Base-by-base conservation (phyloP, 2,888 invertebrate genomes). In the Watsonalla cultraria region DNA sequence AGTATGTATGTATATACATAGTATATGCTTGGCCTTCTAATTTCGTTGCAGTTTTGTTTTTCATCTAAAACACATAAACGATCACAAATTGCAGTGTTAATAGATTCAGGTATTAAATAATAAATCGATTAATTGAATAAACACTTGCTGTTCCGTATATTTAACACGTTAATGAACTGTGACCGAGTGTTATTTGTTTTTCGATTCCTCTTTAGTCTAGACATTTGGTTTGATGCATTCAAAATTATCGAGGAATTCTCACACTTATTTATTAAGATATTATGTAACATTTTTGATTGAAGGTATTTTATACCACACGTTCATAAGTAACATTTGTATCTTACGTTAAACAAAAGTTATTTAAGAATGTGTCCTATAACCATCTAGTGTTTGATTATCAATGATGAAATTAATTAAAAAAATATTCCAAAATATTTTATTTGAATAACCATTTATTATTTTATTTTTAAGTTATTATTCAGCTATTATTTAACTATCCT, bases 11-110 rank as follows among this genome's bases (percentile, higher is more conserved):
- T n/a, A n/a, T n/a, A n/a, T n/a, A n/a, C 48, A 7, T 35, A 11
- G 8, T 37, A 49, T 49, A 9, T 39, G 7, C 14, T 49, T 49
- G 37, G 15, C 49, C 49, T 49, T 49, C 37, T 37, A 11, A 34
- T 37, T 37, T 35, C 13, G 49, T 37, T 49, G 39, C 49, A 49
- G 14, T 49, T 49, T 49, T 49, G 15, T 49, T 49, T 49, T 14
- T 13, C 14, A 14, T 7, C 34, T 33, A 47, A 7, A 11, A 42
- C 42, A 42, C 11, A 11, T 42, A 37, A 42, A 42, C 42, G 42
- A 42, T 42, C 11, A 42, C 42, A 42, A 42, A 42, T 42, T 42
- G 42, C 42, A 42, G 42, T 42, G 11, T 42, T 42, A 48, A 35
- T 47, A n/a, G 34, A 35, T 46, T 5, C 7, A 46, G 14, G 14